Conservation (phyloP, 2,113 vertebrate genomes). For the Agelaius phoeniceus region DNA sequence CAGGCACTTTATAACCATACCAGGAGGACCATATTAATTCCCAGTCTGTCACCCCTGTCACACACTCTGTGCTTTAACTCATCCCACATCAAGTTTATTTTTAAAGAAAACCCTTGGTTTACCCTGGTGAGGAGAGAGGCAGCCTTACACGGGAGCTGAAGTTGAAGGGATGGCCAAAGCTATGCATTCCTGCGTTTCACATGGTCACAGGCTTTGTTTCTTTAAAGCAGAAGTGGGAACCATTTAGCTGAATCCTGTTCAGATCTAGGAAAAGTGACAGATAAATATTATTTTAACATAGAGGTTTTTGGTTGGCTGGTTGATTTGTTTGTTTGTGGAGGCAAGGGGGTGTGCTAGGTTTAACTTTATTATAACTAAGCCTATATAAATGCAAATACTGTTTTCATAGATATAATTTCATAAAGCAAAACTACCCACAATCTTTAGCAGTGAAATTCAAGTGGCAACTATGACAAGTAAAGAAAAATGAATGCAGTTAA, state of each 20-base stretch:
- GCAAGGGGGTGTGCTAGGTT: conserved; percentile 40
- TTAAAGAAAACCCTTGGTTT: not conserved
- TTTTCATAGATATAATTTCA: conserved; percentile 76
- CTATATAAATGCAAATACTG: conserved; percentile 77
- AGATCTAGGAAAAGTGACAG: not conserved
- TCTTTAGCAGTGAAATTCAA: conserved; percentile 80
- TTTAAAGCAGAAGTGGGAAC: not conserved
- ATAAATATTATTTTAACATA: not conserved
- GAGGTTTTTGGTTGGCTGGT: not conserved
- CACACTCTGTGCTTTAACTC: not conserved
- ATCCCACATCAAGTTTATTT: not conserved
- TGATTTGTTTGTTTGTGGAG: conserved; percentile 42
- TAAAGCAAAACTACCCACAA: conserved; percentile 77
- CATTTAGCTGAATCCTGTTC: not conserved
- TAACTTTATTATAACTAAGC: conserved; percentile 71
- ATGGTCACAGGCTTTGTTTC: not conserved
- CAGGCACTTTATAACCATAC: not conserved
- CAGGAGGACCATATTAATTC: rapidly evolving
- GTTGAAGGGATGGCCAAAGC: not conserved
- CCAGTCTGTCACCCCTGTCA: not conserved
- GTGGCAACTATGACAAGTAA: conserved; percentile 79
- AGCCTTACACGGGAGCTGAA: not conserved
- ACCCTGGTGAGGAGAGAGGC: not conserved
- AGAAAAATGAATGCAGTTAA: conserved; percentile 81
- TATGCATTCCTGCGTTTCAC: not conserved